A percentile compares a stretch with the other conserved stretches of the same genome.
Evolutionary conservation across 2,888 invertebrate genomes (phyloP).

Genomic region (Polyommatus icarus): DNA sequence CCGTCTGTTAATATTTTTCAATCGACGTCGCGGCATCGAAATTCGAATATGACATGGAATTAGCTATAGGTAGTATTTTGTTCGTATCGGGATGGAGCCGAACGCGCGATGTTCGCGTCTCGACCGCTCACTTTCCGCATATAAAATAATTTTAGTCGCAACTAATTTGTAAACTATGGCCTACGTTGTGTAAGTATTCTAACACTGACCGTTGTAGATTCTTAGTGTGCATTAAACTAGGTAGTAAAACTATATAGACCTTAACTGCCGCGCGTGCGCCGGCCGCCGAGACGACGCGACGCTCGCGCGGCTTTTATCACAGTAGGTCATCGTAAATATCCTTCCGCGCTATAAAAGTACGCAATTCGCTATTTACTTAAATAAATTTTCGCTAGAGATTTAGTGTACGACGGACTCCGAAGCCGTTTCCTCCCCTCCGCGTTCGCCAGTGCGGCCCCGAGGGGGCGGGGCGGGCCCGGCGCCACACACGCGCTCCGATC

Average conservation of each 20-base stretch:
- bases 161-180: neutral
- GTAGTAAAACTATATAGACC: neutral
- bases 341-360: neutral
- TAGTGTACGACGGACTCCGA: neutral
- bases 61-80: neutral
- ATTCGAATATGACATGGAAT: neutral
- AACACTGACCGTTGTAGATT: conserved; percentile 45
- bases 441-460: neutral
- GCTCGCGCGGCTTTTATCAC: neutral
- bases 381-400: neutral
- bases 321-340: neutral
- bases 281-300: neutral
- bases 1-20: neutral
- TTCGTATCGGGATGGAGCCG: neutral
- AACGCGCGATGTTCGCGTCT: neutral
- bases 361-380: neutral
- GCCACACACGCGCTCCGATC: neutral
- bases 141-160: neutral
- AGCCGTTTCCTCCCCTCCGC: neutral
- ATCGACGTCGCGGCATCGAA: neutral
- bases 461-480: neutral
- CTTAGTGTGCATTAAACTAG: conserved; percentile 30
- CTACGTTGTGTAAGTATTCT: conserved; percentile 32
- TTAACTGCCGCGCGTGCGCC: neutral
- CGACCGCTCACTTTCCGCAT: neutral